Conservation (phyloP, 2,888 invertebrate species). For the Drosophila parthenogenetica region DNA sequence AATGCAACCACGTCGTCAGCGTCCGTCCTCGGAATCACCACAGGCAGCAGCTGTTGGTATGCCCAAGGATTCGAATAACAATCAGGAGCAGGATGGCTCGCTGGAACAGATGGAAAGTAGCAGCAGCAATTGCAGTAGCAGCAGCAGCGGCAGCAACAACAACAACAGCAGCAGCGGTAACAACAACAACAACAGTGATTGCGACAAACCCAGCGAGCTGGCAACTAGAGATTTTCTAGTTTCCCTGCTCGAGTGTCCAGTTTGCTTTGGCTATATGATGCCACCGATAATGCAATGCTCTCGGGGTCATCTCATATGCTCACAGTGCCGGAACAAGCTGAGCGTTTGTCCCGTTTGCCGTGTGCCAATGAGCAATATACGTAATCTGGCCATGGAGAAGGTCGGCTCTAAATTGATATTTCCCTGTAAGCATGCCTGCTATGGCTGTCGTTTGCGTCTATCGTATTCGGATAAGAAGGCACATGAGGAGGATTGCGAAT, state of each 20-base stretch:
- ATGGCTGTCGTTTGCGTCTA: slow-evolving; percentile 95
- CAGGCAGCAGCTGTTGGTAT: slow-evolving; percentile 6
- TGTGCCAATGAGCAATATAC: slow-evolving; percentile 97
- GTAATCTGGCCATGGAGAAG: slow-evolving; percentile 99
- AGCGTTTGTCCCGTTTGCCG: slow-evolving; percentile 99
- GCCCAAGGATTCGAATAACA: slow-evolving; percentile 13
- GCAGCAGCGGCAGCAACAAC: not conserved
- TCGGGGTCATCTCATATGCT: slow-evolving; percentile 99
- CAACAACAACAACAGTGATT: slow-evolving; percentile 14
- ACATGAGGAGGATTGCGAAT: slow-evolving; percentile 99
- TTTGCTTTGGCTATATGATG: slow-evolving; percentile 99
- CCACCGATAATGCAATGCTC: slow-evolving; percentile 99
- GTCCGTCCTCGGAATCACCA: slow-evolving; percentile 25
- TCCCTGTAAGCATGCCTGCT: slow-evolving; percentile 98
- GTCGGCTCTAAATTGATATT: slow-evolving; percentile 99
- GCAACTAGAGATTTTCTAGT: slow-evolving; percentile 52
- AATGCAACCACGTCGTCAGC: slow-evolving; percentile 58
- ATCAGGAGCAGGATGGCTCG: slow-evolving; percentile 11
- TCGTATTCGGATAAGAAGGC: slow-evolving; percentile 98
- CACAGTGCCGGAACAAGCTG: slow-evolving; percentile 97
- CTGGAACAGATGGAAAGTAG: slow-evolving; percentile 28
- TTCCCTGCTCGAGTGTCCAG: slow-evolving; percentile 97
- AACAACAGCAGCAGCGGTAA: slow-evolving; percentile 2
- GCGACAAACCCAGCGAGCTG: slow-evolving; percentile 38
- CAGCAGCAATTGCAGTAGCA: slow-evolving; percentile 8